Percentiles rank a stretch among this genome's conserved stretches.
Evolutionary conservation across 2,888 invertebrate genomes (phyloP).

Genomic region (Pseudanteris insignis): DNA sequence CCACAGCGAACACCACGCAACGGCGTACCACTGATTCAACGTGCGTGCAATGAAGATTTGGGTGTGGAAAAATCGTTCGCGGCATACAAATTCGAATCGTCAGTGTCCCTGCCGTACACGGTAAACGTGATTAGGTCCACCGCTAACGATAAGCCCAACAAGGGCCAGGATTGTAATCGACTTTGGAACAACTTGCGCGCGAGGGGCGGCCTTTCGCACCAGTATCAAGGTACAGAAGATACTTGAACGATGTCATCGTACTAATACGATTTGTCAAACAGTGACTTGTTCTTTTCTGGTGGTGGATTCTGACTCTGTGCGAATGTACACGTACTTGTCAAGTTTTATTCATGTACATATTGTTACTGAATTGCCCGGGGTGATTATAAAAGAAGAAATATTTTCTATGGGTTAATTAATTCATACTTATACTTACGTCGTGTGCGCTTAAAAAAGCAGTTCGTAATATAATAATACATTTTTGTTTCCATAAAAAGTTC

Average conservation of each 20-base stretch:
- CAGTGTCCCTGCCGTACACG: slow-evolving; percentile 57
- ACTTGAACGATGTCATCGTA: slow-evolving; percentile 48
- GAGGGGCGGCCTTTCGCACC: slow-evolving; percentile 60
- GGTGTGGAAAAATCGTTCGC: slow-evolving; percentile 53
- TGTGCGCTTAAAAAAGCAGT: no score
- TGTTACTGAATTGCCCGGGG: no score
- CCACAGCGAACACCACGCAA: slow-evolving; percentile 51
- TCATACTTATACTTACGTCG: no score
- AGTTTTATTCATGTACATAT: no score
- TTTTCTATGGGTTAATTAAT: no score
- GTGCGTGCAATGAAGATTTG: slow-evolving; percentile 51
- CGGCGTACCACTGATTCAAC: slow-evolving; percentile 50
- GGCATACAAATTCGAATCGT: slow-evolving; percentile 52
- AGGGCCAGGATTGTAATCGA: slow-evolving; percentile 53
- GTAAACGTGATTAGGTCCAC: slow-evolving; percentile 45
- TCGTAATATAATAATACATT: no score
- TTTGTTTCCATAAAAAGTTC: no score
- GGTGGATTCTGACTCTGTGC: slow-evolving; percentile 29
- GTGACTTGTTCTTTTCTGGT: slow-evolving; percentile 25
- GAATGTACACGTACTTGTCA: no score
- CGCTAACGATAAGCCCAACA: slow-evolving; percentile 52
- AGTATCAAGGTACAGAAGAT: slow-evolving; percentile 64
- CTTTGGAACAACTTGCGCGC: slow-evolving; percentile 60
- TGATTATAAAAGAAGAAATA: no score
- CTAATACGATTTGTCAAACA: slow-evolving; percentile 13